These are phyloP conservation scores for Spilosoma lubricipeda DNA, from an alignment of 2,888 invertebrate species.

Conservation along the genomic window DNA sequence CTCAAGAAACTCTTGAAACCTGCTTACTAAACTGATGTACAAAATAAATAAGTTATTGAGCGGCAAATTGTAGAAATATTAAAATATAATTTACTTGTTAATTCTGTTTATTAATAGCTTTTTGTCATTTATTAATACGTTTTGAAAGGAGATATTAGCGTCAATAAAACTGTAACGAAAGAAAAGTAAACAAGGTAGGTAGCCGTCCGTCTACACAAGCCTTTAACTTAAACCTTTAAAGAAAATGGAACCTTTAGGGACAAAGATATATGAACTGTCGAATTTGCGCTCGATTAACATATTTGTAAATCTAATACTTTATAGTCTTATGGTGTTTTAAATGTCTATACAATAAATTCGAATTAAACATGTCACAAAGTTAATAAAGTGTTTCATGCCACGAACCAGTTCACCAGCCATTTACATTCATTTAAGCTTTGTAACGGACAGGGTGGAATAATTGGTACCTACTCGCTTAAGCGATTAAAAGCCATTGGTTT, in stretches of 20 bases:
- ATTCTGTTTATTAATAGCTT: neutral
- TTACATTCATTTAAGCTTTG: slow-evolving; percentile 36
- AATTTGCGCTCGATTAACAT: neutral
- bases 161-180: too few relatives aligned
- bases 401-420: slow-evolving; percentile 23
- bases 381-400: slow-evolving; percentile 24
- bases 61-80: too few relatives aligned
- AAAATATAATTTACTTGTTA: neutral
- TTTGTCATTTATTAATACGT: too few relatives aligned
- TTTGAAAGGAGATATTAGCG: too few relatives aligned
- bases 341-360: slow-evolving; percentile 2
- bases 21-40: neutral
- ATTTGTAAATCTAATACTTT: neutral
- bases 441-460: slow-evolving; percentile 37
- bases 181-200: neutral
- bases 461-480: slow-evolving; percentile 26
- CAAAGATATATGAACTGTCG: neutral
- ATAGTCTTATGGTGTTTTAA: neutral
- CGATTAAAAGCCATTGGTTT: slow-evolving; percentile 48
- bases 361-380: slow-evolving; percentile 10
- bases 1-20: neutral
- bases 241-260: neutral
- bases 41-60: neutral
- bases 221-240: too few relatives aligned
- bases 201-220: neutral